These are phyloP conservation scores for Yponomeuta malinellus DNA, from an alignment of 2,888 invertebrate species.

Conservation along the genomic window DNA sequence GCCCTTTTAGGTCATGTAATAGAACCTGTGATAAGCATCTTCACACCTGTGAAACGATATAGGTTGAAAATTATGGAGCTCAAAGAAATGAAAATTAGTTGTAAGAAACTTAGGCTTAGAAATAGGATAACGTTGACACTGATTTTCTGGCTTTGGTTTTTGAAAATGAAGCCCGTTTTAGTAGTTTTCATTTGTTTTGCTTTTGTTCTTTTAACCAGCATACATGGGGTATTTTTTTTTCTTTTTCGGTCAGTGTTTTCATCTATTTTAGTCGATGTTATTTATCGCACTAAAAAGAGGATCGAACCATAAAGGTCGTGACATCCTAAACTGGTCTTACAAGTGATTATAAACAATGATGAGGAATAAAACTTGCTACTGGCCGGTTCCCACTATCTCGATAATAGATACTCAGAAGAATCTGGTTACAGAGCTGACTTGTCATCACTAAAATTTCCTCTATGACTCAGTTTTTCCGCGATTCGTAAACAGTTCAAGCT, in stretches of 20 bases:
- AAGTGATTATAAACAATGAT: not conserved
- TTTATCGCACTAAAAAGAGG: not conserved
- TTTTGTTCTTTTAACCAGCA: not conserved
- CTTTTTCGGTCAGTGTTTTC: not conserved
- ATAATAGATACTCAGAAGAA: not conserved
- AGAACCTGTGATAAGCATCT: no score
- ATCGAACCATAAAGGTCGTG: not conserved
- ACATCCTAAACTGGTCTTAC: not conserved
- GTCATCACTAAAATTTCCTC: not conserved
- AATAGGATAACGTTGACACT: no score
- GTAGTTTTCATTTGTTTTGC: not conserved
- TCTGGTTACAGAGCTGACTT: not conserved
- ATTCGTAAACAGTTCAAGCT: not conserved
- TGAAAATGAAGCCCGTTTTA: no score
- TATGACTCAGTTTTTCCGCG: not conserved
- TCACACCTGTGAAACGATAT: no score
- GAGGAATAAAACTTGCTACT: not conserved
- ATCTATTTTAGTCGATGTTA: not conserved
- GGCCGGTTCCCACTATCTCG: not conserved
- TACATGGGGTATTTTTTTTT: not conserved
- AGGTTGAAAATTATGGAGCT: no score
- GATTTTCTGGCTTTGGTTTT: no score
- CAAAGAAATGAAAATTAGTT: no score
- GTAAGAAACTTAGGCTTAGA: no score
- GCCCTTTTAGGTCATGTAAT: no score